phyloP scores from a whole-genome alignment of 2,888 invertebrate genomes.

The Cheilosia grossa region DNA sequence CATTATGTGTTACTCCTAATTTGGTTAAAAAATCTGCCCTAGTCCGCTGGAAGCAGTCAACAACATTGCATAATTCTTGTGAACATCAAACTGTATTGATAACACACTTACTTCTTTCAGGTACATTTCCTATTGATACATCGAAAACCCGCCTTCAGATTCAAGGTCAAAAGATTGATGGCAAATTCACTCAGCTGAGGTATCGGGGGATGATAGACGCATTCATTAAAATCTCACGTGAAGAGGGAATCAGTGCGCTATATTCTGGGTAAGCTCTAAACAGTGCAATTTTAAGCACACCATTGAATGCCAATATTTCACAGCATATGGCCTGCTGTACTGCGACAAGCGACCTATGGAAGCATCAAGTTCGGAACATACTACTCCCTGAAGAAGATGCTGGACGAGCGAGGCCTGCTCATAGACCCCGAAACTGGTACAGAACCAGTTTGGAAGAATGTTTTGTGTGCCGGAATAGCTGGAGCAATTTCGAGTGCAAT shows the following conservation, averaged over 20 bases:
- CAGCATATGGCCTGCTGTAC: conserved; percentile 95
- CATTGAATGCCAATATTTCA: conserved; percentile 20
- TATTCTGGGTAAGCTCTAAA: conserved; percentile 89
- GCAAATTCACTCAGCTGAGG: conserved; percentile 88
- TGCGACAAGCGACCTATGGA: conserved; percentile 97
- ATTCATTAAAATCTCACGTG: conserved; percentile 91
- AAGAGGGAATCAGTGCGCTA: conserved; percentile 93
- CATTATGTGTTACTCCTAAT: too few species aligned
- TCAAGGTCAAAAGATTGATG: conserved; percentile 94
- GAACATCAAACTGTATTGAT: neutral
- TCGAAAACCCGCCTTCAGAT: conserved; percentile 97
- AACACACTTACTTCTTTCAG: conserved; percentile 83
- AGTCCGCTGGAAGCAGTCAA: neutral
- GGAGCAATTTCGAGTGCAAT: conserved; percentile 96
- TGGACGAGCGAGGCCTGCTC: conserved; percentile 85
- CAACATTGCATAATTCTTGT: conserved; percentile 41
- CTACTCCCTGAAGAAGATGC: conserved; percentile 91
- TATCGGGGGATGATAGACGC: conserved; percentile 97
- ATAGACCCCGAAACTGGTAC: conserved; percentile 82
- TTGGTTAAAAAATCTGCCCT: neutral
- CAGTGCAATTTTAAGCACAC: neutral
- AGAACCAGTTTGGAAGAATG: conserved; percentile 87
- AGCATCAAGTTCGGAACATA: conserved; percentile 98
- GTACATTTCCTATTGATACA: conserved; percentile 98
- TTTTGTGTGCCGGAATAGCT: conserved; percentile 88